Percentiles rank a stretch among this genome's conserved stretches.
Conservation (phyloP, 1,140 invertebrate species). For the Pseudomyrmex pallidus region DNA sequence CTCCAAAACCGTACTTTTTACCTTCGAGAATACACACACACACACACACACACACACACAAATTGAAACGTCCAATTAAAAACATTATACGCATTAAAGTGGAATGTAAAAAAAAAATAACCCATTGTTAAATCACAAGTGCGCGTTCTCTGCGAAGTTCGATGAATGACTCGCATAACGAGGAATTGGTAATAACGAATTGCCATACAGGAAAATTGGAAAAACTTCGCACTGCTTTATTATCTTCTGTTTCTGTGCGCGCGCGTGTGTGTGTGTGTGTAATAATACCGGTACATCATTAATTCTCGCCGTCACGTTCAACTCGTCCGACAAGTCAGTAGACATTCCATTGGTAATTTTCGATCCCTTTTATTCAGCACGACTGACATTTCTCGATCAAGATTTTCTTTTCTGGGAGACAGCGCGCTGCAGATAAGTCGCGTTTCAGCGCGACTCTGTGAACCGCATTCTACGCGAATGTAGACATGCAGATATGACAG, state of each 20-base stretch:
- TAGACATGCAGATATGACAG: background rate
- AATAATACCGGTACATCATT: background rate
- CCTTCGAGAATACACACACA: too few relatives aligned
- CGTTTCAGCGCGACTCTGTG: background rate
- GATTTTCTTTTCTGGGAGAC: background rate
- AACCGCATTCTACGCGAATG: background rate
- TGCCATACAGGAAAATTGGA: background rate
- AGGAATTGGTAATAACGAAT: constrained; percentile 47
- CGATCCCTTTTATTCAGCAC: background rate
- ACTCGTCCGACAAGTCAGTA: constrained; percentile 15
- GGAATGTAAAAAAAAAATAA: background rate
- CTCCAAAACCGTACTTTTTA: too few relatives aligned
- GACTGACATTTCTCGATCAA: constrained; percentile 20
- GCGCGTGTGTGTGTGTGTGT: too few relatives aligned
- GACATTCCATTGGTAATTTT: constrained; percentile 15
- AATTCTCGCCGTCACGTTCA: constrained; percentile 10
- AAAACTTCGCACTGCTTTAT: constrained; percentile 31
- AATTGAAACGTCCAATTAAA: too few relatives aligned
- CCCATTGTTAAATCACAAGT: background rate
- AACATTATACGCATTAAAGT: too few relatives aligned
- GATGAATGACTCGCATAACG: constrained; percentile 54
- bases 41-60: too few relatives aligned
- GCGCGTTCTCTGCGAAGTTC: background rate
- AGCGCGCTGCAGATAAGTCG: background rate
- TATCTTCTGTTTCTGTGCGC: background rate